Evolutionary conservation across 2,888 invertebrate species (phyloP), one percentile per base, ranked within the genome.

Genomic region (Tridacna gigas): DNA sequence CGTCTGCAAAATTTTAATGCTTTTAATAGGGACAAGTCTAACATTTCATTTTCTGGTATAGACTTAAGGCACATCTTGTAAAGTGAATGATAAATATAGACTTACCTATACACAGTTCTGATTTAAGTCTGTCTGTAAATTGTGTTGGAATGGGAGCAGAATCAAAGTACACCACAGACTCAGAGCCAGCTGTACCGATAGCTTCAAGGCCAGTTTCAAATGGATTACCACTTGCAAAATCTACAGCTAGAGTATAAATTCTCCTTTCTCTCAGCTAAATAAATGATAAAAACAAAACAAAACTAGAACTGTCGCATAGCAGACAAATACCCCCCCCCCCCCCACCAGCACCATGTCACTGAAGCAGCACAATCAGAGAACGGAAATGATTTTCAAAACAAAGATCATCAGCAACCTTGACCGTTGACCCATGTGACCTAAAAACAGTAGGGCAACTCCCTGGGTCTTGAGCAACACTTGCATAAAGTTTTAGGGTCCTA

Each of bases 121-220:
- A 48, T 18, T 45, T 26, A n/a, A 83, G n/a, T 18, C 18, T 37
- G 0, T 48, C 26, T 5, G 26, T 56, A 22, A 47, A 71, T 5
- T 25, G 22, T 9, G 5, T 15, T 20, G n/a, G 56, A 5, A 75
- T 20, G 11, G 48, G 7, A 13, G 15, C 0, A 7, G 79, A 56
- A 12, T 37, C 22, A 47, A 47, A 0, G 0, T 65, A 18, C n/a
- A 77, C 56, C 5, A 77, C 73, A 51, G 83, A 66, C 37, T 79
- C 77, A 20, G 67, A 18, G n/a, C 84, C 84, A 22, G 77, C 66
- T n/a, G 81, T 77, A 47, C 77, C 82, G 0, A 84, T 77, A 20
- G 63, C 25, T 28, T 77, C 20, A 28, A 84, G 74, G 48, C 79
- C 84, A 5, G 56, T 26, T 22, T 48, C 45, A 63, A 67, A 74